These are phyloP conservation scores for Trypoxylon attenuatum DNA, from an alignment of 2,888 invertebrate species.

Conservation along the genomic window DNA sequence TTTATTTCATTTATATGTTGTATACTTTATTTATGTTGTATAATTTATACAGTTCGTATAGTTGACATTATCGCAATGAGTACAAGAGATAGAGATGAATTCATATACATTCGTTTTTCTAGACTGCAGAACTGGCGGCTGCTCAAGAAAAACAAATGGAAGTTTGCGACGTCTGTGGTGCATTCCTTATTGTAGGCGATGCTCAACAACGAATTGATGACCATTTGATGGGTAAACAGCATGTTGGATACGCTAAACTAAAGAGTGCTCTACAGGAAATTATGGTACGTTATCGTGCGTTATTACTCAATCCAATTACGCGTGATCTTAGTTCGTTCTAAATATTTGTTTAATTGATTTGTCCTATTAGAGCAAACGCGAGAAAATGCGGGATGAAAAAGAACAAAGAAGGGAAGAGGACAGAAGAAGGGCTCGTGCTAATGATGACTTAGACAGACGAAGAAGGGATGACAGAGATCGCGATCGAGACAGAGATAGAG, in stretches of 20 bases:
- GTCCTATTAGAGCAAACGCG: constrained; percentile 73
- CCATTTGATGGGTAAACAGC: constrained; percentile 98
- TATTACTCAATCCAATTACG: too few species aligned
- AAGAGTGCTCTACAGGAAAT: constrained; percentile 78
- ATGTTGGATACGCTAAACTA: constrained; percentile 89
- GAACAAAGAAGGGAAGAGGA: constrained; percentile 77
- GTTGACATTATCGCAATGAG: too few species aligned
- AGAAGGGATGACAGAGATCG: constrained; percentile 63
- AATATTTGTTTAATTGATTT: neutral
- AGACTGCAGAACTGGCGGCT: constrained; percentile 88
- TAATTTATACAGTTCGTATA: too few species aligned
- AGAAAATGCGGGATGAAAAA: constrained; percentile 76
- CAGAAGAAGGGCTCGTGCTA: constrained; percentile 72
- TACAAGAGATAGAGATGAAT: neutral
- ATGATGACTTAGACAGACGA: constrained; percentile 68
- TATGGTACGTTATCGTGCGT: constrained; percentile 71
- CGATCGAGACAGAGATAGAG: constrained; percentile 63
- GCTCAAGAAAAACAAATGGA: constrained; percentile 99
- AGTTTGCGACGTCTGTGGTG: constrained; percentile 98
- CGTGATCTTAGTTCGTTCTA: neutral
- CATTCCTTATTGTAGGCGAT: constrained; percentile 98
- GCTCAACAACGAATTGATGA: constrained; percentile 98
- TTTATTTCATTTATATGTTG: too few species aligned
- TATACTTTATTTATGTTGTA: too few species aligned
- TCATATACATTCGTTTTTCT: neutral